phyloP scores from a whole-genome alignment of 2,797 vertebrate genomes.

The Oreonectes daqikongensis region DNA sequence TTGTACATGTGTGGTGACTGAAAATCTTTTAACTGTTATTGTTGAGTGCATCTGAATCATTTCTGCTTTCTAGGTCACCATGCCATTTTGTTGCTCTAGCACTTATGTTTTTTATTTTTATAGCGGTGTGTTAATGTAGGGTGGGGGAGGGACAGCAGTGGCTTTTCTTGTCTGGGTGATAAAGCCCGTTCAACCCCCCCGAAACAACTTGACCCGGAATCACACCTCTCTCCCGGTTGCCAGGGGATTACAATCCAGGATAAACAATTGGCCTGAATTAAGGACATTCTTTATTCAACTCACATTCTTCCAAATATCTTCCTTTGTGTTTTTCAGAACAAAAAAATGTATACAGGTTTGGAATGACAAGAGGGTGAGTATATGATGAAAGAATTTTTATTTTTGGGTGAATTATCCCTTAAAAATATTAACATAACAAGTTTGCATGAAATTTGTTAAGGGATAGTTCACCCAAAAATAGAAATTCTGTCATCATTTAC shows the following conservation, averaged over 20 bases:
- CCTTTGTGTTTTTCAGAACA: too few relatives aligned
- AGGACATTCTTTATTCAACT: too few relatives aligned
- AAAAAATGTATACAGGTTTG: too few relatives aligned
- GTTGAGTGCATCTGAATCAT: slow-evolving; percentile 69
- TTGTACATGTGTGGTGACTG: slow-evolving; percentile 60
- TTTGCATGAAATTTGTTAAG: too few relatives aligned
- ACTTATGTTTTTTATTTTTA: slow-evolving; percentile 60
- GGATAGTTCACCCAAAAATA: too few relatives aligned
- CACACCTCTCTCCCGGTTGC: slow-evolving; percentile 27
- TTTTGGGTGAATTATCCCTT: too few relatives aligned
- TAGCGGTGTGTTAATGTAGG: slow-evolving; percentile 50
- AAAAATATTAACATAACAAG: too few relatives aligned
- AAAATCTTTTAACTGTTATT: slow-evolving; percentile 66
- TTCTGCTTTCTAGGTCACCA: slow-evolving; percentile 78
- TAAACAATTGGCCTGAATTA: slow-evolving; percentile 32
- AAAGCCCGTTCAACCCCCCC: slow-evolving; percentile 40
- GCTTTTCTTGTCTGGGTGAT: slow-evolving; percentile 55
- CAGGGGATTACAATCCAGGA: slow-evolving; percentile 31
- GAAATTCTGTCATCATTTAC: too few relatives aligned
- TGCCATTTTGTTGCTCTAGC: slow-evolving; percentile 60
- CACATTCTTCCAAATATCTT: too few relatives aligned
- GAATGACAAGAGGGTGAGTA: too few relatives aligned
- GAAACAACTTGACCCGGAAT: slow-evolving; percentile 49
- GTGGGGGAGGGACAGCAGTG: slow-evolving; percentile 39
- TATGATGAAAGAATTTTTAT: too few relatives aligned